phyloP scores from a whole-genome alignment of 2,113 vertebrate species.

The Odobenus rosmarus region DNA sequence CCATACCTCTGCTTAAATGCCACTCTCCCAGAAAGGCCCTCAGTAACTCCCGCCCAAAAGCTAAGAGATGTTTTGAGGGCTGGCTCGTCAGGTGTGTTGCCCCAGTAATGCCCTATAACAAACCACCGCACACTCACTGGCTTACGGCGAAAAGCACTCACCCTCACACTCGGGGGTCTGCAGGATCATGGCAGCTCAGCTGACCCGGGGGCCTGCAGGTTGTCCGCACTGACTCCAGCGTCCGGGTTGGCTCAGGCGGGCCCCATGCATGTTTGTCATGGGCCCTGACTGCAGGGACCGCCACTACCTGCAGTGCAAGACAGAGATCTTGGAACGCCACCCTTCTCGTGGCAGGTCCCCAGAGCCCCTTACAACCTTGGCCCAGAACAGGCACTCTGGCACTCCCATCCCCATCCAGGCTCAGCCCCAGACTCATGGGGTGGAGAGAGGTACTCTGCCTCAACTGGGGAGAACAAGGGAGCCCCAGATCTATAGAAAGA shows the following conservation, averaged over 20 bases:
- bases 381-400: too few species aligned
- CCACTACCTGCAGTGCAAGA: too few species aligned
- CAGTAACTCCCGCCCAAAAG: not conserved
- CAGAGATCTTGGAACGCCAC: too few species aligned
- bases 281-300: not conserved
- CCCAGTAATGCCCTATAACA: not conserved
- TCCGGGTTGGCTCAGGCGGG: not conserved
- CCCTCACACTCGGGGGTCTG: not conserved
- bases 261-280: not conserved
- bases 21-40: not conserved
- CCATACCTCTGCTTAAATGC: not conserved
- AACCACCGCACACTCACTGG: not conserved
- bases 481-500: not conserved
- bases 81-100: not conserved
- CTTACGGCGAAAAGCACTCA: not conserved
- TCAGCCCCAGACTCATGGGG: accelerated
- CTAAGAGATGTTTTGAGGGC: not conserved
- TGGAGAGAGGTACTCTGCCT: not conserved
- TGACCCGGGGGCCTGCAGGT: accelerated
- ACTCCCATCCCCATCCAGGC: accelerated
- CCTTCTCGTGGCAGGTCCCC: not conserved
- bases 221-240: not conserved
- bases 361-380: not conserved
- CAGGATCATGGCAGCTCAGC: not conserved
- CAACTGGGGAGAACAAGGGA: not conserved